Conservation (phyloP, 1,140 invertebrate genomes). For the Vanessa tameamea region DNA sequence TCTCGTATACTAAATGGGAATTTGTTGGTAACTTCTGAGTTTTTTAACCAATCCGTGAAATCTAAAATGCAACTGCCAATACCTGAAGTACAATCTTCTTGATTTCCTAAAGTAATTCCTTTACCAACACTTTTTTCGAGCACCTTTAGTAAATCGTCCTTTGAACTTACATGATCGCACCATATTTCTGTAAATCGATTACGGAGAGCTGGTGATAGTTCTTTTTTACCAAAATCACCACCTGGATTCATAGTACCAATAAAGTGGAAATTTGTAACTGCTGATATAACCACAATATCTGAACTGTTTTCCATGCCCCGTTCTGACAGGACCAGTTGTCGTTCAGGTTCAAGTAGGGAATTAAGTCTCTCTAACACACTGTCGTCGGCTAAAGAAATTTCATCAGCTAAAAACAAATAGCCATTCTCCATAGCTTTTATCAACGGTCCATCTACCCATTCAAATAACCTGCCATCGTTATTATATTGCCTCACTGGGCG, state of each 20-base stretch:
- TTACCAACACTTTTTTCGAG: constrained; percentile 89
- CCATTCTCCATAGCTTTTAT: constrained; percentile 95
- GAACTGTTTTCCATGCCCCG: constrained; percentile 85
- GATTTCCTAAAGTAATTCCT: constrained; percentile 78
- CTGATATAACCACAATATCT: constrained; percentile 84
- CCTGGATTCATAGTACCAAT: constrained; percentile 99
- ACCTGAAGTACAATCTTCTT: constrained; percentile 81
- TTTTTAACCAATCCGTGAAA: constrained; percentile 90
- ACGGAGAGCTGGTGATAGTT: constrained; percentile 97
- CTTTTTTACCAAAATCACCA: constrained; percentile 99
- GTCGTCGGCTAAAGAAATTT: constrained; percentile 99
- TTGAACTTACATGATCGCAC: constrained; percentile 89
- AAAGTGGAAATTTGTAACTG: constrained; percentile 91
- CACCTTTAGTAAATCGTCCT: constrained; percentile 88
- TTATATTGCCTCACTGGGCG: constrained; percentile 90
- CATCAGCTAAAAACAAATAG: constrained; percentile 96
- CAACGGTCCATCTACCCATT: constrained; percentile 98
- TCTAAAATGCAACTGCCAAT: constrained; percentile 87
- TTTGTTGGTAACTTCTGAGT: constrained; percentile 87
- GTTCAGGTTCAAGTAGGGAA: constrained; percentile 96
- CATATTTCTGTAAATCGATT: constrained; percentile 99
- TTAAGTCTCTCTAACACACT: constrained; percentile 99
- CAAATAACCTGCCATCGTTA: constrained; percentile 88
- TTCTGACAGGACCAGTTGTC: constrained; percentile 94
- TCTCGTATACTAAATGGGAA: constrained; percentile 95